A percentile compares a stretch with the other conserved stretches of the same genome.
phyloP scores from a whole-genome alignment of 1,140 invertebrate species.

The Bombus terrestris region DNA sequence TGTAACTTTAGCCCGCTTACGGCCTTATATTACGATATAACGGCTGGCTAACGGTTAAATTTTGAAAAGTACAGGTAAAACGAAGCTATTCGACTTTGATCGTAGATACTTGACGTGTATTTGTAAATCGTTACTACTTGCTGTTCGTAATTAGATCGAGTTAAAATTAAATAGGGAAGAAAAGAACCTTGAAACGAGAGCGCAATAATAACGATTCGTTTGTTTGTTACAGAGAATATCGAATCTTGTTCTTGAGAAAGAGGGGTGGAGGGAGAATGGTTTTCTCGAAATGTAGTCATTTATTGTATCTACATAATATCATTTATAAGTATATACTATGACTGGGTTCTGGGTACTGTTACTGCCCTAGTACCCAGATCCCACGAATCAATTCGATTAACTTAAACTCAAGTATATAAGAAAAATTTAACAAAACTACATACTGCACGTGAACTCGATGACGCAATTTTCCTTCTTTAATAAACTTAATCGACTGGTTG shows the following conservation, averaged over 20 bases:
- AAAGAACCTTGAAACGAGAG: neutral
- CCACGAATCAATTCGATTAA: neutral
- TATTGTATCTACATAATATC: no score
- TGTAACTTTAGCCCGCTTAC: neutral
- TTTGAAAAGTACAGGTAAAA: neutral
- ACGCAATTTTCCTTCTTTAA: neutral
- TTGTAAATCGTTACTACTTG: constrained; percentile 14
- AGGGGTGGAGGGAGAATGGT: neutral
- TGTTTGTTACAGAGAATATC: constrained; percentile 3
- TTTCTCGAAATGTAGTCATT: neutral
- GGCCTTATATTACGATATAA: neutral
- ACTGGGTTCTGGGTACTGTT: constrained; percentile 65
- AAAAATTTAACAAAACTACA: constrained; percentile 2
- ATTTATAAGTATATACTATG: neutral
- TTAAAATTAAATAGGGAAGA: neutral
- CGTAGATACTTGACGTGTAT: neutral
- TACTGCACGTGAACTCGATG: neutral
- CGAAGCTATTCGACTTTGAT: neutral
- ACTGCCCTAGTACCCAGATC: constrained; percentile 74
- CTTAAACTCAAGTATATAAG: constrained; percentile 6
- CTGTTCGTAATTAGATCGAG: constrained; percentile 26
- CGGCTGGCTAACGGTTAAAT: neutral
- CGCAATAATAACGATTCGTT: constrained; percentile 30
- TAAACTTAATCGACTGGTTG: constrained; percentile 19
- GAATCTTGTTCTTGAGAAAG: neutral